These are phyloP conservation scores for Periophthalmus magnuspinnatus DNA, from an alignment of 2,797 vertebrate species.

Conservation along the genomic window DNA sequence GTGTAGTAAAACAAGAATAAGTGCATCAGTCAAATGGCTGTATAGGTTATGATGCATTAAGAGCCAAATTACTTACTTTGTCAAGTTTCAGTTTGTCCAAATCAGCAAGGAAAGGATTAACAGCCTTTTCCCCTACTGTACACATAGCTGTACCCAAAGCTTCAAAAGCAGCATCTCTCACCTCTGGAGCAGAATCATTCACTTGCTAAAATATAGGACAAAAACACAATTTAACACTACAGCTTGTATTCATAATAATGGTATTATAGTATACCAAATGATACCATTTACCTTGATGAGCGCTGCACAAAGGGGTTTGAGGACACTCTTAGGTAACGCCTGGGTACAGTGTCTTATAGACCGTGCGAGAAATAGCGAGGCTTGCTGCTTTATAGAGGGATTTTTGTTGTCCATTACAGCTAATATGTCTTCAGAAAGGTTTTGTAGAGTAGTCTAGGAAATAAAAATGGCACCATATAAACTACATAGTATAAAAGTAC, in stretches of 20 bases:
- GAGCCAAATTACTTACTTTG: slow-evolving; percentile 76
- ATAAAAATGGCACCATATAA: background rate
- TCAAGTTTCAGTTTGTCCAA: slow-evolving; percentile 97
- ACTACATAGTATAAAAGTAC: background rate
- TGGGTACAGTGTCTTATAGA: slow-evolving; percentile 92
- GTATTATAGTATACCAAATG: background rate
- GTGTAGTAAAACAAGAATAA: background rate
- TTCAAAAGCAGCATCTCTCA: slow-evolving; percentile 96
- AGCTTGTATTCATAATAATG: background rate
- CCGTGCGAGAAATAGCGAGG: slow-evolving; percentile 93
- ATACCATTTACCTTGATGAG: slow-evolving; percentile 87
- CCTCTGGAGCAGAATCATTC: slow-evolving; percentile 94
- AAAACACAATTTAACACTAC: background rate
- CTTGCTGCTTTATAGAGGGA: slow-evolving; percentile 96
- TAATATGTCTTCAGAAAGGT: slow-evolving; percentile 92
- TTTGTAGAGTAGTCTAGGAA: slow-evolving; percentile 90
- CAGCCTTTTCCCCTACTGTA: slow-evolving; percentile 94
- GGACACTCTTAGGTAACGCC: slow-evolving; percentile 87
- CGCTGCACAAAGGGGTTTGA: slow-evolving; percentile 94
- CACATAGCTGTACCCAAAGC: slow-evolving; percentile 95
- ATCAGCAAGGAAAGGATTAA: slow-evolving; percentile 91
- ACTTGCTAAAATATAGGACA: slow-evolving; percentile 82
- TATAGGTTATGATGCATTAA: background rate
- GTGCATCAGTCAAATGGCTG: background rate
- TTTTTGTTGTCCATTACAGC: slow-evolving; percentile 99